Base-by-base conservation (phyloP, 2,797 vertebrate genomes). In the Poliocrania exsul region DNA sequence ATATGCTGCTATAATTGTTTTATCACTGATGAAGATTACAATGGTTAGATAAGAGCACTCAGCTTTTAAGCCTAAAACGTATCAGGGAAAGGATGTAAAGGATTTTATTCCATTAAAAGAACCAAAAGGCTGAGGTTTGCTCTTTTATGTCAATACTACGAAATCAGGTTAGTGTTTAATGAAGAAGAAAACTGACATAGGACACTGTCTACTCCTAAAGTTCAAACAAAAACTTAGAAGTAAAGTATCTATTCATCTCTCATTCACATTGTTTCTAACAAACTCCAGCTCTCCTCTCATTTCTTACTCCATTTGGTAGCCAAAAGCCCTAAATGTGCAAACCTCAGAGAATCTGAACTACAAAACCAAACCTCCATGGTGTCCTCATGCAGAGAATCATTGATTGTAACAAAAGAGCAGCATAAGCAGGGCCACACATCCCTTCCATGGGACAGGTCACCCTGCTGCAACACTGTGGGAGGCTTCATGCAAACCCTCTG, bases 381-480 rank as follows among this genome's bases (percentile, higher is more conserved):
- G 65, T 70, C 33, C 56, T 57, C 38, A 21, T 65, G 72, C 38
- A 25, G 50, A 57, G 54, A 24, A 23, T 42, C 46, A 53, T 1
- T 1, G 3, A 1, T 11, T 57, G 42, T 6, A 46, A 13, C 38
- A 58, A 49, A 26, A 79, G 16, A 75, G 38, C 24, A 38, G 29
- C 37, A 24, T 1, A 31, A 49, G 21, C 46, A 72, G 47, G 10
- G 57, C 16, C 66, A 37, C 44, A 8, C 6, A 16, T 29, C 49
- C 65, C 37, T 67, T 56, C 51, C 37, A 8, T 0, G 4, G 0
- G 2, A 5, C 44, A 28, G 23, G 4, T 58, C 21, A 11, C 17
- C 26, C n/a, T 74, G 60, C 40, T 4, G 2, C 62, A 35, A 12
- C 0, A 3, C 17, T 31, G 53, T 9, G n/a, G 29, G 18, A 64